These are phyloP conservation scores for Caenorhabditis afra DNA, from an alignment of 2,888 invertebrate genomes.

Conservation along the genomic window DNA sequence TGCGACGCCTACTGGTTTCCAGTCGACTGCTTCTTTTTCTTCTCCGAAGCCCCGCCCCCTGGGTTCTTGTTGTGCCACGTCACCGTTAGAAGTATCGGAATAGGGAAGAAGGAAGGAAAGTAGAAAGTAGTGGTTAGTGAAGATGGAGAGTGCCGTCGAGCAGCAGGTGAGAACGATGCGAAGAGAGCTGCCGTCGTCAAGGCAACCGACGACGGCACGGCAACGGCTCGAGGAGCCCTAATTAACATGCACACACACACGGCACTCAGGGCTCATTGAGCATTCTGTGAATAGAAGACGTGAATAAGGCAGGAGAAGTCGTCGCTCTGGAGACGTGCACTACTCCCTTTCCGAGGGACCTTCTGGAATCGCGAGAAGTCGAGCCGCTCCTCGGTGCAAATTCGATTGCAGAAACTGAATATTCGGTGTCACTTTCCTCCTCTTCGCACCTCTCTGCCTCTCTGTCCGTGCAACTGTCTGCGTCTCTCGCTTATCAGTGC, in stretches of 20 bases:
- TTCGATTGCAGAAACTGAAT: constrained; percentile 24
- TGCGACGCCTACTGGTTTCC: no score
- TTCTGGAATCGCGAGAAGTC: neutral
- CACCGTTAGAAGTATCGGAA: no score
- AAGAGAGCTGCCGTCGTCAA: neutral
- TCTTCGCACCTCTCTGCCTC: constrained; percentile 10
- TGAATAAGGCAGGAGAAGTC: constrained; percentile 13
- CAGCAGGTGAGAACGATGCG: neutral
- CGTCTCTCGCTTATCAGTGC: constrained; percentile 47
- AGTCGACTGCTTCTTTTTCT: no score
- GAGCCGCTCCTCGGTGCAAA: constrained; percentile 8
- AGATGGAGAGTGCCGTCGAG: neutral
- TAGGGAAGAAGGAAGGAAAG: no score
- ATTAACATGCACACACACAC: neutral
- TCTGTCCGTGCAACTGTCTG: constrained; percentile 41
- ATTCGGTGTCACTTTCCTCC: constrained; percentile 37
- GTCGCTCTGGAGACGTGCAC: neutral
- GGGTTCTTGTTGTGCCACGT: no score
- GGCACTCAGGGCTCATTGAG: constrained; percentile 1
- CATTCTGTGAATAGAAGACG: neutral
- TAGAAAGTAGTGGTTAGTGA: neutral
- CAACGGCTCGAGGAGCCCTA: constrained; percentile 6
- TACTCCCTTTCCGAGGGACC: neutral
- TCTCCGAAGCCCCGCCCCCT: no score
- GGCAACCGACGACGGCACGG: constrained; percentile 3